Evolutionary conservation across 2,113 vertebrate species (phyloP).

Genomic region (Globicephala melas): DNA sequence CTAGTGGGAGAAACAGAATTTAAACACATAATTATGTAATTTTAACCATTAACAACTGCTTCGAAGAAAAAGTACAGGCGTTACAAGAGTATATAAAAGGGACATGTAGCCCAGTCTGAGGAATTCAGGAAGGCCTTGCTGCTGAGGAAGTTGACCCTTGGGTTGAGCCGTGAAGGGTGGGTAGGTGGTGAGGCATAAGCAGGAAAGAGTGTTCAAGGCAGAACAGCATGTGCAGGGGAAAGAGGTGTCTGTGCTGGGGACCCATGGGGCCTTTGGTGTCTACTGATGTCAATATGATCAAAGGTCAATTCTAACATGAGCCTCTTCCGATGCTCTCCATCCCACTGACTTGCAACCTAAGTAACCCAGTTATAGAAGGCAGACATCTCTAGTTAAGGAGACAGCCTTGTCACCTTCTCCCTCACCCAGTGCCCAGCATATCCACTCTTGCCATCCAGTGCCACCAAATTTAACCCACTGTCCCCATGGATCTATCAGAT

Average conservation of each 20-base stretch:
- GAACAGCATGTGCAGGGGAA: background rate
- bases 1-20: background rate
- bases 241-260: background rate
- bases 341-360: background rate
- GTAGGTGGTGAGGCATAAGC: background rate
- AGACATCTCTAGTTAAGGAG: background rate
- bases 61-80: background rate
- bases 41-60: background rate
- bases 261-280: background rate
- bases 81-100: background rate
- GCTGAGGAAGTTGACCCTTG: background rate
- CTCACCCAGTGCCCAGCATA: background rate
- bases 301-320: background rate
- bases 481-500: background rate
- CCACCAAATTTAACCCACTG: background rate
- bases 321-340: background rate
- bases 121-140: background rate
- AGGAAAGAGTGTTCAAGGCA: background rate
- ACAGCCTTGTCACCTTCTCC: background rate
- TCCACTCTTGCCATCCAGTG: background rate
- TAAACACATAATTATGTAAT: background rate
- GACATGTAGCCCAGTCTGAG: fast-evolving
- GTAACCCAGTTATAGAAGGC: background rate
- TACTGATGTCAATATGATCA: background rate
- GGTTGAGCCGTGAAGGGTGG: background rate